Evolutionary conservation across 2,113 vertebrate genomes (phyloP), one percentile per base, ranked within the genome.

Genomic region (Ptilonorhynchus violaceus): DNA sequence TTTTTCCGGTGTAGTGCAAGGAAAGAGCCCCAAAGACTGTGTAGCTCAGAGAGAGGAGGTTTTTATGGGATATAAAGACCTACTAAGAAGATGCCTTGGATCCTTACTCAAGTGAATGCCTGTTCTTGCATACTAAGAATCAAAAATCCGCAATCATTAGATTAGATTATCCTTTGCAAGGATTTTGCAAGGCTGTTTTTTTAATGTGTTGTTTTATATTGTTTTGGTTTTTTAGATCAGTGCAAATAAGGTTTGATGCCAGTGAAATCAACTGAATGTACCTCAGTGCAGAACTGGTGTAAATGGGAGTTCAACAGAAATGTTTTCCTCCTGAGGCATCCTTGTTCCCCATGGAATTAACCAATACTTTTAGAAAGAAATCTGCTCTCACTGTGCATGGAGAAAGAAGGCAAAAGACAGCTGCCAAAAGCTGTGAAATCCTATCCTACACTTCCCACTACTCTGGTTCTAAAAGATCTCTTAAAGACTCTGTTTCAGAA

Each of bases 401-500:
- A 76, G 68, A 95, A 95, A 92, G 92, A 93, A 88, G 60, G 90
- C 85, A 84, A 64, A 86, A 88, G 79, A 95, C 96, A 96, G 92
- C 92, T 96, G 96, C 60, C 86, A 93, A 91, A 88, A 77, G 55
- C 80, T 87, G 91, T 95, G 93, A 96, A 96, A 97, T 72, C 46
- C 83, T 91, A 97, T 63, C 93, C 86, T 56, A 68, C 19, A 31
- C 64, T 91, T 96, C 73, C 80, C 69, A 64, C 10, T 74, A 52
- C 44, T 9, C 64, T 62, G 62, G 28, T 92, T 72, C 94, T 96
- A 58, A 95, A 94, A 86, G 68, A 52, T 91, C 15, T 86, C 73
- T 84, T 92, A 86, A 78, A 96, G 67, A 64, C 39, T 63, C 22
- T 72, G 39, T 66, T 93, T 91, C 44, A 88, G 60, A 55, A 91